Conservation (phyloP, 92 coral and sea anemone genomes). For the Porites rus region DNA sequence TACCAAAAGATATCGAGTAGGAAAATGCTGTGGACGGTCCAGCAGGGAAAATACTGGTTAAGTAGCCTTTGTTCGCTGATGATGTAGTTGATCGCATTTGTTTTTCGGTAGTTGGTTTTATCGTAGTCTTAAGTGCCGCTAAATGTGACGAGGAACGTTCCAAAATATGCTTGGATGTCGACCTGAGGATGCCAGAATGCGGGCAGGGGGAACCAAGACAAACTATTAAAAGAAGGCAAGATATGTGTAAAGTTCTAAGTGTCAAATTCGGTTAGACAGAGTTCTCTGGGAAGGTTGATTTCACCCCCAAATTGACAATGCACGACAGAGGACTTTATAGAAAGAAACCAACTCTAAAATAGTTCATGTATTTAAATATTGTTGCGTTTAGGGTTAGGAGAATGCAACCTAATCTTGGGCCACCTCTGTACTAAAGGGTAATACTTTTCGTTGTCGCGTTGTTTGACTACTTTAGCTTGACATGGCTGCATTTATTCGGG, state of each 20-base stretch:
- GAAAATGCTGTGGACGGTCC: background rate
- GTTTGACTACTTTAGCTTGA: too few relatives aligned
- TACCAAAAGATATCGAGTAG: background rate
- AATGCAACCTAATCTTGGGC: too few relatives aligned
- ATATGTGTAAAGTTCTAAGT: background rate
- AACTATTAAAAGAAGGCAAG: background rate
- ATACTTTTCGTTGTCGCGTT: too few relatives aligned
- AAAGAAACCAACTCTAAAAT: too few relatives aligned
- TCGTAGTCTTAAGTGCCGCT: background rate
- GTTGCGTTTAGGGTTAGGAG: too few relatives aligned
- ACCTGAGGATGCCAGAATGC: background rate
- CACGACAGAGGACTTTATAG: too few relatives aligned
- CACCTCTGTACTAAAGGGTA: too few relatives aligned
- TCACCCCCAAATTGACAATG: too few relatives aligned
- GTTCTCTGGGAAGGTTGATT: too few relatives aligned
- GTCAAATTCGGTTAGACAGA: background rate
- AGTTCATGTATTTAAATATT: too few relatives aligned
- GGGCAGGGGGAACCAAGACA: background rate
- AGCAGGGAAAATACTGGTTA: background rate
- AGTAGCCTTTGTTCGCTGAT: background rate
- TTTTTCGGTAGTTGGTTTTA: background rate
- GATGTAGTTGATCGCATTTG: background rate
- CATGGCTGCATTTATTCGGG: too few relatives aligned
- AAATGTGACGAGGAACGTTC: background rate
- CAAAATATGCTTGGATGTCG: background rate